phyloP scores from a whole-genome alignment of 2,797 vertebrate genomes.

The Anguilla marmorata region DNA sequence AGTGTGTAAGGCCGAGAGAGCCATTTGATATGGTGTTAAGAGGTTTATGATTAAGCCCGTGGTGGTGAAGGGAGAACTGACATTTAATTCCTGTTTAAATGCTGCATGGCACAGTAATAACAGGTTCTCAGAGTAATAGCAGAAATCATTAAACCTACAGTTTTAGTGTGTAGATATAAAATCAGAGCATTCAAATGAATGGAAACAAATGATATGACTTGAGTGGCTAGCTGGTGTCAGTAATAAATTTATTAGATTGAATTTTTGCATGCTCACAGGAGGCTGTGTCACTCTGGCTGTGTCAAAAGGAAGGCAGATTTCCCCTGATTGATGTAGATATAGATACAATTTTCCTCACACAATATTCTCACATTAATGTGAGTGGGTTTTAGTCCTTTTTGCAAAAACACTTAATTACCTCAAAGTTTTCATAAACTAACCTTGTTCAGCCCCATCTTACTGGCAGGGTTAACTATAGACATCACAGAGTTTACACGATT shows the following conservation, averaged over 20 bases:
- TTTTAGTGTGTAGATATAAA: background rate
- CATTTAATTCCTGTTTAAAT: slow-evolving; percentile 6
- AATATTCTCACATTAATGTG: background rate
- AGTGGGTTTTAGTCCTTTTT: background rate
- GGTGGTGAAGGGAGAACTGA: background rate
- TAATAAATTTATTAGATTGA: background rate
- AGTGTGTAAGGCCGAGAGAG: background rate
- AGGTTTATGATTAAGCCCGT: background rate
- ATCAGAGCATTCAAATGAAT: background rate
- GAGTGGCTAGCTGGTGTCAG: background rate
- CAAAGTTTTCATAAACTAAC: background rate
- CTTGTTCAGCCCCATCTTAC: background rate
- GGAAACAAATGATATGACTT: background rate
- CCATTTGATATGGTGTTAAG: background rate
- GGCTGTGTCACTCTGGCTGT: background rate
- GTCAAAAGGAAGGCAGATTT: background rate
- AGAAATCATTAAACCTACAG: background rate
- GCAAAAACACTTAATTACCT: background rate
- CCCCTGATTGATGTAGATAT: background rate
- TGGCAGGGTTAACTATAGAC: background rate
- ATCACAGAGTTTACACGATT: background rate
- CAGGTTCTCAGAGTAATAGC: background rate
- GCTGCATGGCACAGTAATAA: background rate
- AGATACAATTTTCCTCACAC: background rate
- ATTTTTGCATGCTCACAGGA: background rate